These are phyloP conservation scores for Bombus impatiens DNA, from an alignment of 1,140 invertebrate genomes.

Conservation along the genomic window DNA sequence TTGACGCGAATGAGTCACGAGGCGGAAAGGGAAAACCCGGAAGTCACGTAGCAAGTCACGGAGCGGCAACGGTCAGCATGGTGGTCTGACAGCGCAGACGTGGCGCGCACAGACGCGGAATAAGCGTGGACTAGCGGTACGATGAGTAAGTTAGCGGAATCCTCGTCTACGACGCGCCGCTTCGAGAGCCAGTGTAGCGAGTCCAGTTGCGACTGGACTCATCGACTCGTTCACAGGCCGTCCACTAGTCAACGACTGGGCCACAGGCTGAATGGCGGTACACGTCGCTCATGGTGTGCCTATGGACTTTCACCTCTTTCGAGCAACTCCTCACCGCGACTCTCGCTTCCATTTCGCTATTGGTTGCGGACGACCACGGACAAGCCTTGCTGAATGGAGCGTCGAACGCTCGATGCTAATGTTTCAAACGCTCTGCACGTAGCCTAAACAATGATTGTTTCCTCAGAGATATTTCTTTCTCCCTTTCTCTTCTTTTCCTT, in stretches of 20 bases:
- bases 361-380: background rate
- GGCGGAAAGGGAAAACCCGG: constrained; percentile 62
- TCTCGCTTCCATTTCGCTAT: constrained; percentile 75
- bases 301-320: constrained; percentile 77
- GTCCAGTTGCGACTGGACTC: constrained; percentile 46
- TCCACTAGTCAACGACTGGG: constrained; percentile 10
- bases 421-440: background rate
- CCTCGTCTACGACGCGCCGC: constrained; percentile 65
- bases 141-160: constrained; percentile 68
- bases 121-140: constrained; percentile 67
- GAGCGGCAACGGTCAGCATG: background rate
- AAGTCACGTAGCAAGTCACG: constrained; percentile 26
- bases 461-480: background rate
- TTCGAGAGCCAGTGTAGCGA: constrained; percentile 47
- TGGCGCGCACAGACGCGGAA: constrained; percentile 45
- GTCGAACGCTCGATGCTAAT: background rate
- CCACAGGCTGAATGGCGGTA: constrained; percentile 27
- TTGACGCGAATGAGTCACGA: constrained; percentile 45
- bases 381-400: constrained; percentile 11
- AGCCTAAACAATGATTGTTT: background rate
- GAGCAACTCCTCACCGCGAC: constrained; percentile 46
- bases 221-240: constrained; percentile 41
- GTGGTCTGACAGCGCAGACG: constrained; percentile 42
- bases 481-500: background rate
- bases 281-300: constrained; percentile 47